A percentile compares a stretch with the other conserved stretches of the same genome.
These are phyloP conservation scores for Thecophora atra DNA, from an alignment of 2,888 invertebrate genomes.

Conservation along the genomic window DNA sequence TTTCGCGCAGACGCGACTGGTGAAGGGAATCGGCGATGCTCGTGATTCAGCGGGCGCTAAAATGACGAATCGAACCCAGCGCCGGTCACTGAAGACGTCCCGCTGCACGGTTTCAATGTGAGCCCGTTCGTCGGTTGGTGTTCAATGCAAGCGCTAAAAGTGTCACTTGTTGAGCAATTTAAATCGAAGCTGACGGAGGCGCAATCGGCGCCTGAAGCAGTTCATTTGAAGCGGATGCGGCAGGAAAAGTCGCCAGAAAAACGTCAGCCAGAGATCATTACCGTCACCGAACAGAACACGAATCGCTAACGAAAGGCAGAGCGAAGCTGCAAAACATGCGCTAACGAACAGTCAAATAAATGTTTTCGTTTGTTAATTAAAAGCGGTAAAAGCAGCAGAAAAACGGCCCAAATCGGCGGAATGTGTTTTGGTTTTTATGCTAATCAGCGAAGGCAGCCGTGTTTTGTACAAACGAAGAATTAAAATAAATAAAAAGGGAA, in stretches of 20 bases:
- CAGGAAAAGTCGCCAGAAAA: constrained; percentile 4
- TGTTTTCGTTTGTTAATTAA: constrained; percentile 35
- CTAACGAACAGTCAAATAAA: constrained; percentile 39
- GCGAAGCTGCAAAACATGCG: constrained; percentile 1
- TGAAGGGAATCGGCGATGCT: neutral
- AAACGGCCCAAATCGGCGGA: neutral
- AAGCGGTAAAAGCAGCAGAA: constrained; percentile 6
- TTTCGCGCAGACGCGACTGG: neutral
- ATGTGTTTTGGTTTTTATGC: constrained; percentile 9
- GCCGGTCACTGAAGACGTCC: neutral
- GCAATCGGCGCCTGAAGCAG: neutral
- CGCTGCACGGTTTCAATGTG: neutral
- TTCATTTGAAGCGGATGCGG: neutral
- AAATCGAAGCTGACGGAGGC: constrained; percentile 21
- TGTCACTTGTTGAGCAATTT: constrained; percentile 47
- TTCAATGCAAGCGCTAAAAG: constrained; percentile 34
- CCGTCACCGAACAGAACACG: constrained; percentile 25
- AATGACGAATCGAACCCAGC: constrained; percentile 22
- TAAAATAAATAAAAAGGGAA: neutral
- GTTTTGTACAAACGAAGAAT: neutral
- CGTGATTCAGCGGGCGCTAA: constrained; percentile 24
- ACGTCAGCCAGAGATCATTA: constrained; percentile 28
- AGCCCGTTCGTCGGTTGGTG: neutral
- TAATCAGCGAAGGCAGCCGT: neutral
- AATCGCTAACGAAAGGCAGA: neutral